These are phyloP conservation scores for Xylocampa areola DNA, from an alignment of 2,888 invertebrate genomes.

Conservation along the genomic window DNA sequence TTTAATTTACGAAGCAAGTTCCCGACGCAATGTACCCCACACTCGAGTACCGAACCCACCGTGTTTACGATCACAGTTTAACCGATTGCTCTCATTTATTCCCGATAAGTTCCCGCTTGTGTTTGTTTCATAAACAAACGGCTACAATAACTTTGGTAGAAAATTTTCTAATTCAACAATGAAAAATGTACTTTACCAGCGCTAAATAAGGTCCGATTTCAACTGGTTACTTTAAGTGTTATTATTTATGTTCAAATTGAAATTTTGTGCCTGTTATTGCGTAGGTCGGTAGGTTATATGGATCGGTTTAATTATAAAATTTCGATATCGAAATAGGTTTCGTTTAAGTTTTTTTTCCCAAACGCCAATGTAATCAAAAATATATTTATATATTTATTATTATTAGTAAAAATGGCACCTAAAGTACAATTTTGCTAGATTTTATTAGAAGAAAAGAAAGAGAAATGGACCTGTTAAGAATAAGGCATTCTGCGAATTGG, in stretches of 20 bases:
- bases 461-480: no score
- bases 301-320: slow-evolving; percentile 40
- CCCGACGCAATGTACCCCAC: slow-evolving; percentile 16
- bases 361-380: background rate
- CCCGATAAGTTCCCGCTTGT: slow-evolving; percentile 57
- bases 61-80: slow-evolving; percentile 61
- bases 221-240: slow-evolving; percentile 22
- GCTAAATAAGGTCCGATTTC: slow-evolving; percentile 31
- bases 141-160: slow-evolving; percentile 47
- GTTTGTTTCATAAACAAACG: slow-evolving; percentile 58
- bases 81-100: slow-evolving; percentile 63
- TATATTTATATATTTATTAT: no score
- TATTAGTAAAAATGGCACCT: no score
- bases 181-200: slow-evolving; percentile 33
- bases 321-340: slow-evolving; percentile 24
- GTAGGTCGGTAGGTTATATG: slow-evolving; percentile 33
- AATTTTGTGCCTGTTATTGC: slow-evolving; percentile 40
- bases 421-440: no score
- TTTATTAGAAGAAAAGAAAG: no score
- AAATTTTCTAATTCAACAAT: slow-evolving; percentile 23
- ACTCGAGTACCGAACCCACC: slow-evolving; percentile 53
- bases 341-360: slow-evolving; percentile 11
- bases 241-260: slow-evolving; percentile 41
- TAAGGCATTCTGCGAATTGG: no score
- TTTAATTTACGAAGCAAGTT: slow-evolving; percentile 54